phyloP scores from a whole-genome alignment of 2,888 invertebrate species.

The Eudemis profundana region DNA sequence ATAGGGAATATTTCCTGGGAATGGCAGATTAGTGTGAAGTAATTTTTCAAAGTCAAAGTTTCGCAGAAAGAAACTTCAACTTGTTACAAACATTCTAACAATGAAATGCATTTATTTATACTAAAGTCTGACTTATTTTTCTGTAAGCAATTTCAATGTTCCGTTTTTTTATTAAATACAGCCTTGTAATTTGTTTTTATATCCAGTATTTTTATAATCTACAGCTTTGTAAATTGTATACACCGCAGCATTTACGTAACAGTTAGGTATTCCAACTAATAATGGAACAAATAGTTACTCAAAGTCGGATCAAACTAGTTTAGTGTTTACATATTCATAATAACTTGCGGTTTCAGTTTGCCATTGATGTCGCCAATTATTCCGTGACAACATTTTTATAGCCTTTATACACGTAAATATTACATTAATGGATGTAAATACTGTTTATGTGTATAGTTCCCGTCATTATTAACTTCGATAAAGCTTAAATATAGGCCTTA shows the following conservation, averaged over 20 bases:
- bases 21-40: too few species aligned
- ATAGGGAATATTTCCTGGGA: too few species aligned
- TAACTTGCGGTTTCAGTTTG: conserved; percentile 1
- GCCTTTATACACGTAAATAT: conserved; percentile 31
- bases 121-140: too few species aligned
- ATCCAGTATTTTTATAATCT: too few species aligned
- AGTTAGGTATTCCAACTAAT: conserved; percentile 6
- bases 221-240: too few species aligned
- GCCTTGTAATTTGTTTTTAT: too few species aligned
- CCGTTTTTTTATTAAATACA: too few species aligned
- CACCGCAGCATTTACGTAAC: conserved; percentile 6
- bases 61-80: too few species aligned
- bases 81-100: too few species aligned
- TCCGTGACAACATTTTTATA: conserved; percentile 25
- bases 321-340: conserved; percentile 22
- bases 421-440: conserved; percentile 34
- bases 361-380: conserved; percentile 7
- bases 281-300: conserved; percentile 8
- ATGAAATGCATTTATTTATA: too few species aligned
- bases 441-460: conserved; percentile 6
- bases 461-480: conserved; percentile 20
- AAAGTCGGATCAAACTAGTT: conserved; percentile 18
- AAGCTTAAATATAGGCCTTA: conserved; percentile 12
- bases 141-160: too few species aligned
- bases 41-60: too few species aligned